Conservation (phyloP, 2,113 vertebrate species). For the Hemiscyllium ocellatum region DNA sequence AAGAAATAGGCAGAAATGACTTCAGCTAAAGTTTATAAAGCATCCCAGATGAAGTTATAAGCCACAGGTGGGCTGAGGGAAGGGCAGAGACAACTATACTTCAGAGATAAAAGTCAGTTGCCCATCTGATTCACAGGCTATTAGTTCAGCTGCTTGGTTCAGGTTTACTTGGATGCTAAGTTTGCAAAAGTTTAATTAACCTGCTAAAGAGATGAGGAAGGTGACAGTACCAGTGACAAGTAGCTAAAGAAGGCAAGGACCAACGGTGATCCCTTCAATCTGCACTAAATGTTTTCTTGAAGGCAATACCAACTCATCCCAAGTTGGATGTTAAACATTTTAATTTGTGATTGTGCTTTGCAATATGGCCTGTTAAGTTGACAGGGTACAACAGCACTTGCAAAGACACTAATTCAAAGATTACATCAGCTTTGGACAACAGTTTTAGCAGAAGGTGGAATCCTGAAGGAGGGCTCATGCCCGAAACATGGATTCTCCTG, state of each 20-base stretch:
- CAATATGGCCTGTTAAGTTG: background rate
- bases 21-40: background rate
- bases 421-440: background rate
- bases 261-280: background rate
- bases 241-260: background rate
- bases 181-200: background rate
- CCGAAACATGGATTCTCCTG: no score
- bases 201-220: no score
- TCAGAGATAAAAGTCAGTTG: background rate
- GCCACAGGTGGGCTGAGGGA: background rate
- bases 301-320: background rate
- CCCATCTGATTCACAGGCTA: background rate
- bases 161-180: background rate
- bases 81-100: background rate
- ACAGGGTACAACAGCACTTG: slow-evolving; percentile 5
- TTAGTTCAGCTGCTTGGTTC: background rate
- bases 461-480: no score
- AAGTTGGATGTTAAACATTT: background rate
- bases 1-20: background rate
- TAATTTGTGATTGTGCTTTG: slow-evolving; percentile 13
- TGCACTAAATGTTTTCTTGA: background rate
- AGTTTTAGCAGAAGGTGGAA: background rate
- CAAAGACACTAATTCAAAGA: background rate
- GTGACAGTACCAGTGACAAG: no score
- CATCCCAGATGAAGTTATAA: background rate